Evolutionary conservation across 1,140 invertebrate genomes (phyloP).

Genomic region (Drosophila athabasca): DNA sequence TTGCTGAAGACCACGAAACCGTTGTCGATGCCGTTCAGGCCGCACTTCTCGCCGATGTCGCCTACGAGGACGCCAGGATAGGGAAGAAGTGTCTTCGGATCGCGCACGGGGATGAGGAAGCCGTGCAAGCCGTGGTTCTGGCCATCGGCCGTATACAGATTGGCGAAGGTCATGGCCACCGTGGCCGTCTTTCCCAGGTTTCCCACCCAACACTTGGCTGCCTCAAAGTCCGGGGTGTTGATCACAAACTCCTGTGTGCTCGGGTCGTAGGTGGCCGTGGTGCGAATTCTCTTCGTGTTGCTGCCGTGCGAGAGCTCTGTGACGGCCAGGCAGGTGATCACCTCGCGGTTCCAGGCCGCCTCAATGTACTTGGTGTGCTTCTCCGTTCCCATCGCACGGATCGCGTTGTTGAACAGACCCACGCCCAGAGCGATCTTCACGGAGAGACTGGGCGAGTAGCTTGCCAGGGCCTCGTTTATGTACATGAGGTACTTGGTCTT

Average conservation of each 20-base stretch:
- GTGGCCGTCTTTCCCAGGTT: conserved; percentile 95
- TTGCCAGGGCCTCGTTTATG: conserved; percentile 88
- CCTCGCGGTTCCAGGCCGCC: conserved; percentile 88
- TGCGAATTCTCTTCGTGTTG: conserved; percentile 95
- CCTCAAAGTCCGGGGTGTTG: conserved; percentile 96
- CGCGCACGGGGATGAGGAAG: conserved; percentile 92
- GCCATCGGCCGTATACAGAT: conserved; percentile 90
- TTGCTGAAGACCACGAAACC: conserved; percentile 95
- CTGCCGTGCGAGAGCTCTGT: conserved; percentile 97
- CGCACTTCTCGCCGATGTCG: conserved; percentile 95
- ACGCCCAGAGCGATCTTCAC: conserved; percentile 88
- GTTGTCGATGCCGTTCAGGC: conserved; percentile 95
- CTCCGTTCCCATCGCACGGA: conserved; percentile 90
- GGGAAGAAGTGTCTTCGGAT: conserved; percentile 89
- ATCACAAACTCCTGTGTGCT: conserved; percentile 92
- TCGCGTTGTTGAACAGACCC: conserved; percentile 88
- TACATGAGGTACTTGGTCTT: conserved; percentile 89
- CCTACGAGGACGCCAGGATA: conserved; percentile 89
- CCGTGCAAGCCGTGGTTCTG: conserved; percentile 93
- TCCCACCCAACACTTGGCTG: conserved; percentile 97
- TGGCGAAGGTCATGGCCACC: conserved; percentile 94
- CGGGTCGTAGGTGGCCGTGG: conserved; percentile 94
- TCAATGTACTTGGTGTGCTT: conserved; percentile 89
- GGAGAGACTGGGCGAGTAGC: conserved; percentile 87
- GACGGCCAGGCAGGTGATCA: conserved; percentile 92